These are phyloP conservation scores for Odontamblyopus lacepedii DNA, from an alignment of 2,797 vertebrate genomes.

Conservation along the genomic window DNA sequence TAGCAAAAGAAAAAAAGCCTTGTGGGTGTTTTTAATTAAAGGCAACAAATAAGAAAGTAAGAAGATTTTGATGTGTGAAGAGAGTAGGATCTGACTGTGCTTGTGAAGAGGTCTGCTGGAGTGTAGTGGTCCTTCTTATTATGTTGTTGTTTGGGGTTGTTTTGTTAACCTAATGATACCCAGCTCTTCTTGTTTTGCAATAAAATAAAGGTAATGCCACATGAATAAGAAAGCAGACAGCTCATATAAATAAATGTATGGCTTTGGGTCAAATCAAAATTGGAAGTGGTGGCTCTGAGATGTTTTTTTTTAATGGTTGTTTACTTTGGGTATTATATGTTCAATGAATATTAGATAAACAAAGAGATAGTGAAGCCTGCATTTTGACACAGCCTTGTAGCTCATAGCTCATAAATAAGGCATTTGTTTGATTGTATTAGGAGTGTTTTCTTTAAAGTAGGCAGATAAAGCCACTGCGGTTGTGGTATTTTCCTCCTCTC, in stretches of 20 bases:
- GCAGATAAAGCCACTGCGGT: not conserved
- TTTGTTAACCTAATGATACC: not conserved
- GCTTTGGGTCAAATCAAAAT: conserved; percentile 8
- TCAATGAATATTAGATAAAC: conserved; percentile 1
- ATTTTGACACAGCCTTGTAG: conserved; percentile 1
- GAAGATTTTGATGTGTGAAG: not conserved
- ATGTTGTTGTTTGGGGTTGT: not conserved
- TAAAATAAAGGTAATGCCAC: not conserved
- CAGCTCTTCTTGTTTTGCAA: not conserved
- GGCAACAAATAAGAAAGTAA: not conserved
- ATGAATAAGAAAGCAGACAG: not conserved
- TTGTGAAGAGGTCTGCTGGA: not conserved
- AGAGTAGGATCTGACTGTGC: not conserved
- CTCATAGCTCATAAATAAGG: conserved; percentile 3
- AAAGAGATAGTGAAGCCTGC: not conserved
- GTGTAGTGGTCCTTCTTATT: not conserved
- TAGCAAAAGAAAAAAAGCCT: not conserved
- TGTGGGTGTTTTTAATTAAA: not conserved
- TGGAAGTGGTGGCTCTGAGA: not conserved
- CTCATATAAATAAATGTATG: conserved; percentile 4
- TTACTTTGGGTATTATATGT: not conserved
- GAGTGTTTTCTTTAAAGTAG: conserved; percentile 1
- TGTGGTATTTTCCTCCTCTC: not conserved
- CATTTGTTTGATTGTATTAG: conserved; percentile 9
- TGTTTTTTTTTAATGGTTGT: not conserved